phyloP scores from a whole-genome alignment of 2,797 vertebrate genomes.

The Clarias platycephalus region DNA sequence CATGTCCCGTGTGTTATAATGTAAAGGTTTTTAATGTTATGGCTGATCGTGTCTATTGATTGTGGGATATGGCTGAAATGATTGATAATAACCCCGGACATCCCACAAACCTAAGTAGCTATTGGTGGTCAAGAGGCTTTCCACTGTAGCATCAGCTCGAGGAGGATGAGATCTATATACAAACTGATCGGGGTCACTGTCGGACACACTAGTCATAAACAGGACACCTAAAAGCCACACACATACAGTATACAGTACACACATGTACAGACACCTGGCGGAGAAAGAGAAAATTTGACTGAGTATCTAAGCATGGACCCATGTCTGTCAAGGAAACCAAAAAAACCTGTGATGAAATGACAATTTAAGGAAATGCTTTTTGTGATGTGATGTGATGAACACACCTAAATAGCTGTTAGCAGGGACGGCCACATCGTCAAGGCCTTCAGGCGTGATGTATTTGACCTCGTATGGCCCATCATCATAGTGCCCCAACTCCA shows the following conservation, averaged over 20 bases:
- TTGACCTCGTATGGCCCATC: constrained; percentile 93
- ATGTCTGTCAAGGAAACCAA: neutral
- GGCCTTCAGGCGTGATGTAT: constrained; percentile 74
- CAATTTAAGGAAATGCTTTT: neutral
- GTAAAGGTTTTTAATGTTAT: no score
- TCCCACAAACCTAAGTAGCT: constrained; percentile 85
- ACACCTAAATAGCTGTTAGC: constrained; percentile 95
- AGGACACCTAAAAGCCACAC: constrained; percentile 72
- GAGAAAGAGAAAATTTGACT: neutral
- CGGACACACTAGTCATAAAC: constrained; percentile 82
- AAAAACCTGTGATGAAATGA: neutral
- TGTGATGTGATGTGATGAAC: constrained; percentile 9
- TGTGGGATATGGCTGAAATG: constrained; percentile 30
- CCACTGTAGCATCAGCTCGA: constrained; percentile 63
- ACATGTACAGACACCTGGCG: constrained; percentile 4
- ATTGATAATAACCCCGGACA: constrained; percentile 26
- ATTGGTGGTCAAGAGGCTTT: constrained; percentile 78
- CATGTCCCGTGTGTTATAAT: no score
- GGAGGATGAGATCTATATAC: constrained; percentile 81
- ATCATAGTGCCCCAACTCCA: constrained; percentile 77
- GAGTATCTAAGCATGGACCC: neutral
- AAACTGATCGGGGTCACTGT: constrained; percentile 80
- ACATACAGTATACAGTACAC: constrained; percentile 4
- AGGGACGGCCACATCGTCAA: constrained; percentile 82
- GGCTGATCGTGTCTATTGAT: no score